These are phyloP conservation scores for Hetaerina americana DNA, from an alignment of 1,140 invertebrate genomes.

Conservation along the genomic window DNA sequence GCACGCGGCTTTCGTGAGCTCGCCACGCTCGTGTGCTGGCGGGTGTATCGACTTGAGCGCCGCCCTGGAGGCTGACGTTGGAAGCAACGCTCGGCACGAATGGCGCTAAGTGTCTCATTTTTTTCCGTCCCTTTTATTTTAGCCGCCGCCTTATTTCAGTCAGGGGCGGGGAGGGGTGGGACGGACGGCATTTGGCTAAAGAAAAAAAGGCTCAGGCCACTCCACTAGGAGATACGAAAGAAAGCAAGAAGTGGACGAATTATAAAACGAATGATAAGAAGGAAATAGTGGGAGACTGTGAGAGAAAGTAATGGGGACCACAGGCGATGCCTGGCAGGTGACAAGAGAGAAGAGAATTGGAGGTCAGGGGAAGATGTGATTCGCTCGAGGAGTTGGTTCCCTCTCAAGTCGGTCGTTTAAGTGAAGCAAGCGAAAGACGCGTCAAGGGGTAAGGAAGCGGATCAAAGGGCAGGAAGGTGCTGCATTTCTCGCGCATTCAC, in stretches of 20 bases:
- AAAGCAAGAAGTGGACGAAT: too few relatives aligned
- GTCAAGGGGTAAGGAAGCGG: too few relatives aligned
- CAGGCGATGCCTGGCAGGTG: not conserved
- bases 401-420: not conserved
- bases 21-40: not conserved
- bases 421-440: too few relatives aligned
- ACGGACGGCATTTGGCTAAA: too few relatives aligned
- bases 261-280: too few relatives aligned
- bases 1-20: not conserved
- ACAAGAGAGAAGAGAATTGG: not conserved
- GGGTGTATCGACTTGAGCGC: not conserved
- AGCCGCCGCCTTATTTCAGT: not conserved
- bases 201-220: too few relatives aligned
- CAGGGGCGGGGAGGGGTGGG: not conserved
- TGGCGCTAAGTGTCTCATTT: not conserved
- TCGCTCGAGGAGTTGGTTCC: not conserved
- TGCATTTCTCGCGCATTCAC: too few relatives aligned
- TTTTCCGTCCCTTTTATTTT: not conserved
- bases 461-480: too few relatives aligned
- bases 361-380: not conserved
- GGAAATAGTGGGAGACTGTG: not conserved
- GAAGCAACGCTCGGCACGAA: not conserved
- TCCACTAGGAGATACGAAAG: not conserved
- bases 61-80: not conserved
- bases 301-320: not conserved